A percentile compares a stretch with the other conserved stretches of the same genome.
Conservation (phyloP, 2,888 invertebrate genomes). For the Ectemnius lituratus region DNA sequence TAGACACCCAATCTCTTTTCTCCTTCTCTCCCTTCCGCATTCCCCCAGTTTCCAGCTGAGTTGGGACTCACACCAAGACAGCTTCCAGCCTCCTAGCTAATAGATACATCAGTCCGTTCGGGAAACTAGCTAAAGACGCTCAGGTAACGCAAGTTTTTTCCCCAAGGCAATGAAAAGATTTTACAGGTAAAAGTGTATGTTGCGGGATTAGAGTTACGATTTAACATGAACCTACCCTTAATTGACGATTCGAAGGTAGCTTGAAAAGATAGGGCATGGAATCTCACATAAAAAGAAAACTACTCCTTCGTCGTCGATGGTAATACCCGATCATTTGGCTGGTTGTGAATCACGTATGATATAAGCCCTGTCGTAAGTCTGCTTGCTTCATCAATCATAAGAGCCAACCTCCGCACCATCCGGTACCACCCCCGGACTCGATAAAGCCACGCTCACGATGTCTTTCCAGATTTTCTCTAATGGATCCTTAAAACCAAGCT, state of each 20-base stretch:
- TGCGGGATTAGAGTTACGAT: too few species aligned
- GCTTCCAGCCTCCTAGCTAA: slow-evolving; percentile 20
- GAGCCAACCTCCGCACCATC: slow-evolving; percentile 14
- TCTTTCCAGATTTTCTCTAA: too few species aligned
- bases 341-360: slow-evolving; percentile 1
- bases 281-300: background rate
- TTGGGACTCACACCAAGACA: slow-evolving; percentile 23
- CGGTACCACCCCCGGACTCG: background rate
- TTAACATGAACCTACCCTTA: too few species aligned
- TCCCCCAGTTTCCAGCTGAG: slow-evolving; percentile 26
- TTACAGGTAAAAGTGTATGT: too few species aligned
- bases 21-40: slow-evolving; percentile 7
- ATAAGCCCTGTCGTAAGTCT: slow-evolving; percentile 22
- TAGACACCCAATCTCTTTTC: slow-evolving; percentile 57
- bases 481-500: too few species aligned
- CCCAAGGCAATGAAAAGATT: too few species aligned
- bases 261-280: background rate
- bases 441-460: too few species aligned
- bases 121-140: slow-evolving; percentile 19
- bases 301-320: background rate
- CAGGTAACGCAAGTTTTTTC: too few species aligned
- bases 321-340: background rate
- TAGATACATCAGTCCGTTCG: slow-evolving; percentile 12
- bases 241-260: too few species aligned
- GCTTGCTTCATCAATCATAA: slow-evolving; percentile 49